phyloP scores from a whole-genome alignment of 2,113 vertebrate genomes.

The Cyanoliseus patagonus region DNA sequence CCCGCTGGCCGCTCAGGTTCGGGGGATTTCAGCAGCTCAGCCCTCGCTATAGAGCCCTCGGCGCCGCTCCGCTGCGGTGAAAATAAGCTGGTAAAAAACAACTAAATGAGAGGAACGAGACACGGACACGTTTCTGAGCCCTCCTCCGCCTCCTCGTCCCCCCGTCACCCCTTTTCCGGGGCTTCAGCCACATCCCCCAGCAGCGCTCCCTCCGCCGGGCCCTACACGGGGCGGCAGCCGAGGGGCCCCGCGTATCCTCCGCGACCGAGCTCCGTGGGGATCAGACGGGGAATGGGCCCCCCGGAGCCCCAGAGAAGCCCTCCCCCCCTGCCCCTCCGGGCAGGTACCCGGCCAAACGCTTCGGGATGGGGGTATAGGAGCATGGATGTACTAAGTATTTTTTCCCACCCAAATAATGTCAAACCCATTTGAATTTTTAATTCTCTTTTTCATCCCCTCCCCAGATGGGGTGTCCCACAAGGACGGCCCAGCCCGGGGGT shows the following conservation, averaged over 20 bases:
- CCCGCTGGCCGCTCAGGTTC: background rate
- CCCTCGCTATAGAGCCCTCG: background rate
- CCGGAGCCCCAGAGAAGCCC: background rate
- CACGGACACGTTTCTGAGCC: background rate
- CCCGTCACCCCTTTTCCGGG: too few species aligned
- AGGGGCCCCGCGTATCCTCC: background rate
- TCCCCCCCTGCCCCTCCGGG: background rate
- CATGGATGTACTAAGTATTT: background rate
- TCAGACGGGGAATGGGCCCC: rapidly evolving
- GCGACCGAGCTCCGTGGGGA: background rate
- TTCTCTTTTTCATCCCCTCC: too few species aligned
- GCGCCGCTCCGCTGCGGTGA: background rate
- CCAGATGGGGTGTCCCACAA: background rate
- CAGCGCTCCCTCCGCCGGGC: background rate
- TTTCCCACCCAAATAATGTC: too few species aligned
- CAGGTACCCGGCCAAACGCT: background rate
- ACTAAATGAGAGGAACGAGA: background rate
- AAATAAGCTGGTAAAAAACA: background rate
- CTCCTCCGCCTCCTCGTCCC: background rate
- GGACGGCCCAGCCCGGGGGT: background rate
- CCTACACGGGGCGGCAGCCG: background rate
- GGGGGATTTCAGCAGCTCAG: background rate
- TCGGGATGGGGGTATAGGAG: background rate
- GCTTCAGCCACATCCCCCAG: too few species aligned
- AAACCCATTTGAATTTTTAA: background rate